Conservation (phyloP, 2,113 vertebrate genomes). For the Eudyptes chrysolophus region DNA sequence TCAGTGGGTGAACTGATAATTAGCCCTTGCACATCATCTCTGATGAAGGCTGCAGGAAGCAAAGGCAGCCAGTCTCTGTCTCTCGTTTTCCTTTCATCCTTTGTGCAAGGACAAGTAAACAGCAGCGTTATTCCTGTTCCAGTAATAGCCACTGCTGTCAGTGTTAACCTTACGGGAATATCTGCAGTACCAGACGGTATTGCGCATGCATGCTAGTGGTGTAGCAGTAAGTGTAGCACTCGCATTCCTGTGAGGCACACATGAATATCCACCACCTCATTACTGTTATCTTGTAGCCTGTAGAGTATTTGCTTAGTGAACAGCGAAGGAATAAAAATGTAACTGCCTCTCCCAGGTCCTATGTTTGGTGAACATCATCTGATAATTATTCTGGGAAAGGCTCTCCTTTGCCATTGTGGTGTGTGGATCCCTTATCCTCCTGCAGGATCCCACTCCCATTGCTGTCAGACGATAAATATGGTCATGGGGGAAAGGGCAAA, state of each 20-base stretch:
- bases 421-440: not conserved
- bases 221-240: not conserved
- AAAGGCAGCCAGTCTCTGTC: not conserved
- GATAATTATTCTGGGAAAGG: not conserved
- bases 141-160: not conserved
- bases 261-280: not conserved
- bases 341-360: not conserved
- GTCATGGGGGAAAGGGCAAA: slow-evolving; percentile 31
- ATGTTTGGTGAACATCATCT: not conserved
- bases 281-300: not conserved
- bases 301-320: slow-evolving; percentile 30
- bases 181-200: fast-evolving
- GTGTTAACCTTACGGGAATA: not conserved
- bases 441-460: not conserved
- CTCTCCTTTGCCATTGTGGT: not conserved
- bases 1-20: not conserved
- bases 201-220: not conserved
- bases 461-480: slow-evolving; percentile 19
- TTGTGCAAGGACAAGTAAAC: not conserved
- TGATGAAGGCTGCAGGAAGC: not conserved
- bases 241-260: not conserved
- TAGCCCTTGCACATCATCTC: not conserved
- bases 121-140: not conserved
- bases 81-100: not conserved
- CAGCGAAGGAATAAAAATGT: not conserved